phyloP scores from a whole-genome alignment of 2,888 invertebrate genomes.

The Camponotus fellah region DNA sequence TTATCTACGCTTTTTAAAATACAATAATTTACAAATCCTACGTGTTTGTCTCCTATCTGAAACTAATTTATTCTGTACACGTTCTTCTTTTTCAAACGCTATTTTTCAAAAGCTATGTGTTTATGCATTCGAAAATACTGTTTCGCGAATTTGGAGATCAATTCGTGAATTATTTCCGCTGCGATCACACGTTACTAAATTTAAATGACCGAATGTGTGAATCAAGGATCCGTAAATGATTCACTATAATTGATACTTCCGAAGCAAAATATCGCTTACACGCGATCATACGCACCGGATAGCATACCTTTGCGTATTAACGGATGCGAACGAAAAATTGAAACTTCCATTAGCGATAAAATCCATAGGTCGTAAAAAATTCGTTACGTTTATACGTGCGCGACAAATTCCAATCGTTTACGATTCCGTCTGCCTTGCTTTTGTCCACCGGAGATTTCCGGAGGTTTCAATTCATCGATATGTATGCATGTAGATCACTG shows the following conservation, averaged over 20 bases:
- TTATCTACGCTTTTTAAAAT: slow-evolving; percentile 2
- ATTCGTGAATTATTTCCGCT: slow-evolving; percentile 25
- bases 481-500: neutral
- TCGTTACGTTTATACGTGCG: neutral
- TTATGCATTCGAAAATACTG: slow-evolving; percentile 10
- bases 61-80: slow-evolving; percentile 19
- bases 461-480: slow-evolving; percentile 29
- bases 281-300: neutral
- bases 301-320: slow-evolving; percentile 29
- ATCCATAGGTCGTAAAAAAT: slow-evolving; percentile 37
- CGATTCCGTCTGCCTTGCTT: neutral
- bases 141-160: neutral
- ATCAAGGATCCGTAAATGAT: slow-evolving; percentile 22
- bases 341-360: slow-evolving; percentile 28
- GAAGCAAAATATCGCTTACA: slow-evolving; percentile 28
- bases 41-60: neutral
- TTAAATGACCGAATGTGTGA: slow-evolving; percentile 28
- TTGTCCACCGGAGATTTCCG: slow-evolving; percentile 10
- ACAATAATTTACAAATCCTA: neutral
- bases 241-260: slow-evolving; percentile 15
- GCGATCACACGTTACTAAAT: slow-evolving; percentile 28
- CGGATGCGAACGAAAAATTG: slow-evolving; percentile 23
- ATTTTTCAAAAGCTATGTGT: neutral
- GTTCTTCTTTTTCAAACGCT: slow-evolving; percentile 4
- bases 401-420: neutral